Conservation (phyloP, 1,140 invertebrate species). For the Plutomurus gul region DNA sequence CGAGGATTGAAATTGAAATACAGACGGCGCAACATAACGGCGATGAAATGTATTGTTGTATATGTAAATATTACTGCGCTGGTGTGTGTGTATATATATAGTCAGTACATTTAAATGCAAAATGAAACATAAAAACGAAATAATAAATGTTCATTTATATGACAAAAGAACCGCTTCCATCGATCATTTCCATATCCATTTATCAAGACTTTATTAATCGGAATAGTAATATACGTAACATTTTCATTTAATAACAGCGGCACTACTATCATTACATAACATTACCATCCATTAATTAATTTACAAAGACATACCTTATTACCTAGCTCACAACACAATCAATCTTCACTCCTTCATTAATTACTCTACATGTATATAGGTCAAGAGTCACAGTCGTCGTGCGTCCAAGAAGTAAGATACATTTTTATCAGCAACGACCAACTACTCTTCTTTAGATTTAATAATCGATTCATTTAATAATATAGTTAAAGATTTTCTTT, state of each 20-base stretch:
- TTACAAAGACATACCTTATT: background rate
- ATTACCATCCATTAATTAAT: background rate
- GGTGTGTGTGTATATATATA: too few species aligned
- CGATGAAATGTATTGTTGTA: background rate
- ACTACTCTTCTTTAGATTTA: too few species aligned
- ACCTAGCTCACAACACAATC: background rate
- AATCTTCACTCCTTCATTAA: background rate
- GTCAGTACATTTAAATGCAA: background rate
- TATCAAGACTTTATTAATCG: slow-evolving; percentile 2
- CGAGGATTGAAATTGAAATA: too few species aligned
- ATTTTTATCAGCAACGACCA: too few species aligned
- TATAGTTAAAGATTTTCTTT: too few species aligned
- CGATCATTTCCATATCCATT: background rate
- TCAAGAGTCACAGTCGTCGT: too few species aligned
- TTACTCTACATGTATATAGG: too few species aligned
- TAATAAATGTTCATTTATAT: slow-evolving; percentile 1
- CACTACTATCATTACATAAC: background rate
- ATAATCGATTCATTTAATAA: too few species aligned
- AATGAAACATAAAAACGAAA: background rate
- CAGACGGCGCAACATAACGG: too few species aligned
- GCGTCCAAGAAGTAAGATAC: too few species aligned
- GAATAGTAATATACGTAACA: background rate
- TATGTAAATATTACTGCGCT: background rate
- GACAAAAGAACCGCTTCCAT: background rate
- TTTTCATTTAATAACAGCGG: background rate